These are phyloP conservation scores for Andrena bicolor DNA, from an alignment of 2,888 invertebrate species.

Conservation along the genomic window DNA sequence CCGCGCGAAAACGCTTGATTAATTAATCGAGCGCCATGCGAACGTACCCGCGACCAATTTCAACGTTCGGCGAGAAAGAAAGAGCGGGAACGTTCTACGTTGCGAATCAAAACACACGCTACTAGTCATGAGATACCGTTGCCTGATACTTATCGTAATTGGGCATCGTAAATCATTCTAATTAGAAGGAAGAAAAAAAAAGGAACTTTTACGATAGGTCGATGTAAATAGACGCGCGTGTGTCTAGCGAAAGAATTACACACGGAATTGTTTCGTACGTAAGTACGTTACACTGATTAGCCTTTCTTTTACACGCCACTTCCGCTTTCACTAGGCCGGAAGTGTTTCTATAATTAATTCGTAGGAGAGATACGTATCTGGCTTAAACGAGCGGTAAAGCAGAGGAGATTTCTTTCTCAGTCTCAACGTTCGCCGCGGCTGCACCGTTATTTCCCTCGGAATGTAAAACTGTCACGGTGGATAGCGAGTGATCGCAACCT, in stretches of 20 bases:
- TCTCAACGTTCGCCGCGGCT: constrained; percentile 37
- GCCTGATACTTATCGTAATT: constrained; percentile 54
- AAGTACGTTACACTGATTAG: constrained; percentile 39
- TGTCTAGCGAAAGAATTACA: constrained; percentile 13
- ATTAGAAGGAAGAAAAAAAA: constrained; percentile 36
- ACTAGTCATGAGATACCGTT: constrained; percentile 45
- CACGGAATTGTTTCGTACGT: constrained; percentile 44
- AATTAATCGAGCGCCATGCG: constrained; percentile 57
- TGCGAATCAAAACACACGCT: constrained; percentile 49
- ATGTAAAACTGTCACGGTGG: not conserved
- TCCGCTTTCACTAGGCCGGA: constrained; percentile 71
- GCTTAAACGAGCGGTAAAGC: constrained; percentile 54
- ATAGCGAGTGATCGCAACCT: not conserved
- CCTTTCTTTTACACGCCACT: constrained; percentile 61
- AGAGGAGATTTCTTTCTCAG: constrained; percentile 46
- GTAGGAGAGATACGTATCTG: constrained; percentile 51
- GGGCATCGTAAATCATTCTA: constrained; percentile 47
- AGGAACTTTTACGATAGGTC: constrained; percentile 3
- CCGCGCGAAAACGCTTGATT: constrained; percentile 61
- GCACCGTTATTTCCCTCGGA: constrained; percentile 26
- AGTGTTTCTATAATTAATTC: constrained; percentile 70
- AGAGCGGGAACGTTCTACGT: not conserved
- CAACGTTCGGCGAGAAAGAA: constrained; percentile 24
- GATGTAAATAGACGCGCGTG: constrained; percentile 23
- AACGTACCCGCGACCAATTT: constrained; percentile 38